Conservation (phyloP, 1,140 invertebrate genomes). For the Palaemon carinicauda region DNA sequence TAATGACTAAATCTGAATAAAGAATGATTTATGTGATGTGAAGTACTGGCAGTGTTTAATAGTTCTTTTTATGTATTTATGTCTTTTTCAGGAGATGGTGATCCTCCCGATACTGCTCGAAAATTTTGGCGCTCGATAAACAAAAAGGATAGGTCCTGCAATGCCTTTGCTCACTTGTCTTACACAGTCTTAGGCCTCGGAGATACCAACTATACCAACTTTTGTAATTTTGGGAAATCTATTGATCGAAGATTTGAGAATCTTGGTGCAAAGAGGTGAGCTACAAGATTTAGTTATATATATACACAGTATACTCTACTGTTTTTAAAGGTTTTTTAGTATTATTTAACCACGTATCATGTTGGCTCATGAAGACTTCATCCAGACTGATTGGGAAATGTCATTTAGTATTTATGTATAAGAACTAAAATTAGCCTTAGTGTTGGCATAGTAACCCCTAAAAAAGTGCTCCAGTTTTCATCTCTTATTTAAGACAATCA, state of each 20-base stretch:
- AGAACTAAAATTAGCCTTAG: no score
- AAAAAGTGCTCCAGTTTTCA: no score
- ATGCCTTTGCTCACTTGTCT: conserved; percentile 64
- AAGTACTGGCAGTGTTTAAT: conserved; percentile 24
- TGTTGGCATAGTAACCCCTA: no score
- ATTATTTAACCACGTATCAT: no score
- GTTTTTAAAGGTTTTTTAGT: no score
- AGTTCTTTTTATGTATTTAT: no score
- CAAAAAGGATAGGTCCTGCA: conserved; percentile 63
- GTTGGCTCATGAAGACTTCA: no score
- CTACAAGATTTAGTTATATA: background rate
- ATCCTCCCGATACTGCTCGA: conserved; percentile 69
- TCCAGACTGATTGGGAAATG: no score
- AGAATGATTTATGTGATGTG: background rate
- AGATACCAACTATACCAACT: conserved; percentile 71
- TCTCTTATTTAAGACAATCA: no score
- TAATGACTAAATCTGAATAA: background rate
- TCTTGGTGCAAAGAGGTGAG: conserved; percentile 65
- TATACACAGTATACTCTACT: no score
- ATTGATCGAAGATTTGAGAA: conserved; percentile 66
- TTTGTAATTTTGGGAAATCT: conserved; percentile 68
- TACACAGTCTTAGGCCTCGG: conserved; percentile 70
- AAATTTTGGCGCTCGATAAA: conserved; percentile 67
- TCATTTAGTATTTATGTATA: no score
- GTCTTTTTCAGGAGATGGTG: conserved; percentile 68